phyloP scores from a whole-genome alignment of 1,140 invertebrate genomes.

The Lasaia peninsularis region DNA sequence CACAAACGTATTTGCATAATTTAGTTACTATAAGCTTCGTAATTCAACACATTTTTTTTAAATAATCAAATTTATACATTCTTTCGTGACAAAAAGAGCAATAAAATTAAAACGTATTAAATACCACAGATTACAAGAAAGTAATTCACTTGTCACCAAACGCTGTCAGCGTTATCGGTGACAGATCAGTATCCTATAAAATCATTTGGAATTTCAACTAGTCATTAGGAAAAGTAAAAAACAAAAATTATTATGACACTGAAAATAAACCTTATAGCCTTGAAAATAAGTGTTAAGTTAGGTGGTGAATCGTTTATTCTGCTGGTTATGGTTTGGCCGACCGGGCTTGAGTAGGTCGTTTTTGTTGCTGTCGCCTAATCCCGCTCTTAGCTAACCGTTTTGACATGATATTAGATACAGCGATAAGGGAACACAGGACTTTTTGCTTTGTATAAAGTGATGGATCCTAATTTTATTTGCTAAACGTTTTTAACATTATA shows the following conservation, averaged over 20 bases:
- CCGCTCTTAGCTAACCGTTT: constrained; percentile 73
- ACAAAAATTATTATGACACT: constrained; percentile 14
- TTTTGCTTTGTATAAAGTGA: constrained; percentile 19
- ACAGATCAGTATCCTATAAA: constrained; percentile 67
- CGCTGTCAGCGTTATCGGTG: constrained; percentile 64
- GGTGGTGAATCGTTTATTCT: constrained; percentile 6
- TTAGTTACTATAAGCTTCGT: neutral
- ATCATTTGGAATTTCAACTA: constrained; percentile 63
- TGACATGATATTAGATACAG: constrained; percentile 68
- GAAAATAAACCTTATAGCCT: constrained; percentile 31
- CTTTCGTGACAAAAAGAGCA: constrained; percentile 18
- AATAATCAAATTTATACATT: constrained; percentile 1
- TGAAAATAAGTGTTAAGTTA: constrained; percentile 16
- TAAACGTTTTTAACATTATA: neutral
- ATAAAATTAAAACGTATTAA: constrained; percentile 58
- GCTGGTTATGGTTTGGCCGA: constrained; percentile 17
- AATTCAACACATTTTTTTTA: neutral
- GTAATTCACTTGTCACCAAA: constrained; percentile 69
- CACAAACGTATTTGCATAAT: neutral
- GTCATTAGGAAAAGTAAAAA: constrained; percentile 45
- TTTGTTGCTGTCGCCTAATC: constrained; percentile 70
- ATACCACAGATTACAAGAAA: constrained; percentile 62
- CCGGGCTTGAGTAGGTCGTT: constrained; percentile 46
- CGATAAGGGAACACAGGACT: constrained; percentile 45
- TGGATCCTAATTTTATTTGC: neutral